Conservation (phyloP, 1,140 invertebrate species). For the Ceratina japonica region DNA sequence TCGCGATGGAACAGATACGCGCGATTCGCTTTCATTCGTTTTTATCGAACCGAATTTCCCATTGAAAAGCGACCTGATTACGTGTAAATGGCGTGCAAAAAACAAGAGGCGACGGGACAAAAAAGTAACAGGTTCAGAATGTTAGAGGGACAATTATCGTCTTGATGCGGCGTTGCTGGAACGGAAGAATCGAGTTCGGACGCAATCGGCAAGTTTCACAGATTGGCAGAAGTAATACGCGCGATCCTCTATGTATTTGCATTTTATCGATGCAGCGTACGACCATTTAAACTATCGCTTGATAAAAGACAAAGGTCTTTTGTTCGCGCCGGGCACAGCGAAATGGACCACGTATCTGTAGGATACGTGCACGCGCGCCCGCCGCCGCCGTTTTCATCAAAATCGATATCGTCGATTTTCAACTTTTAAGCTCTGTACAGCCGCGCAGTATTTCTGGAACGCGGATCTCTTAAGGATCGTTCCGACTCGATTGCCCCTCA, state of each 20-base stretch:
- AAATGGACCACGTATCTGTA: slow-evolving; percentile 10
- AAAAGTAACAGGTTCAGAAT: neutral
- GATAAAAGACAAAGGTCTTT: slow-evolving; percentile 29
- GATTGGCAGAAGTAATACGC: neutral
- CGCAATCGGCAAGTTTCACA: neutral
- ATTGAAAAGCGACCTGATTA: no score
- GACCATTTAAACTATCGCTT: slow-evolving; percentile 1
- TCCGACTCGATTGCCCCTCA: neutral
- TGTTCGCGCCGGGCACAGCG: neutral
- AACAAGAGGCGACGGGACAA: no score
- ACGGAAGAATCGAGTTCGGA: slow-evolving; percentile 9
- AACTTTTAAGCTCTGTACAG: slow-evolving; percentile 17
- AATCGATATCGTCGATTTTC: slow-evolving; percentile 33
- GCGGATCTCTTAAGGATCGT: neutral
- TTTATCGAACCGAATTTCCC: no score
- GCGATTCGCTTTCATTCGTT: no score
- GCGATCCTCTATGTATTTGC: slow-evolving; percentile 13
- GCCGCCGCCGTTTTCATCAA: slow-evolving; percentile 24
- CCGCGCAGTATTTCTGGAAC: neutral
- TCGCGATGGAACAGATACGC: no score
- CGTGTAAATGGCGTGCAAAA: no score
- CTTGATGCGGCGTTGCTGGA: slow-evolving; percentile 3
- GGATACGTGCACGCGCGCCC: neutral
- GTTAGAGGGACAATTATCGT: slow-evolving; percentile 6
- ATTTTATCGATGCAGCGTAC: neutral